Evolutionary conservation across 2,113 vertebrate genomes (phyloP), one percentile per base, ranked within the genome.

Genomic region (Perca schrenkii): DNA sequence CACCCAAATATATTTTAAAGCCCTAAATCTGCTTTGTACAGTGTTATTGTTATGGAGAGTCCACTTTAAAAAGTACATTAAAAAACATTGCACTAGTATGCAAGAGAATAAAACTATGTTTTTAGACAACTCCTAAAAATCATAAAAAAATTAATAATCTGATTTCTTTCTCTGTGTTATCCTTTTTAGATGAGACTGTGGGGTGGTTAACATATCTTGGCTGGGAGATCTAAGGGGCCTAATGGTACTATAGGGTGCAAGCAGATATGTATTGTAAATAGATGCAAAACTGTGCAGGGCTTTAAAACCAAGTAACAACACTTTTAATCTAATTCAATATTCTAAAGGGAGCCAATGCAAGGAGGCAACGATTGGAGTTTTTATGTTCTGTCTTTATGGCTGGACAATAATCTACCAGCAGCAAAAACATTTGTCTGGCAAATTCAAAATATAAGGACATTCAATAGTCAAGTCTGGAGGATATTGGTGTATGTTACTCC

Each of bases 241-340:
- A 68, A 89, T 34, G 54, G 74, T 52, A 54, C 74, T 64, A 25
- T 2, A 58, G 43, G 70, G 87, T 76, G 13, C 53, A 68, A 54
- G 65, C 53, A 70, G 28, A 58, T 66, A 47, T 84, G 14, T 54
- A 71, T 74, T 84, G 40, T 57, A 74, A 68, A 47, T 15, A 61
- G 47, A 34, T 78, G 63, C 47, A 56, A 61, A 52, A 60, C 40
- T 3, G 28, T 53, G 58, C 50, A 25, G 60, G 17, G 40, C 31
- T 68, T 72, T 75, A 66, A 86, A 79, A 69, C 49, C n/a, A 53
- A 56, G 61, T n/a, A 67, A 56, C 80, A 78, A 56, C 71, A 81
- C 60, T 54, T 63, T 47, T 16, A 74, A 63, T 77, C 77, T 47
- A 58, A 75, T 75, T 78, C 50, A 78, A 54, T 75, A 36, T 65